Evolutionary conservation across 2,113 vertebrate genomes (phyloP).

Genomic region (Azemiops feae): DNA sequence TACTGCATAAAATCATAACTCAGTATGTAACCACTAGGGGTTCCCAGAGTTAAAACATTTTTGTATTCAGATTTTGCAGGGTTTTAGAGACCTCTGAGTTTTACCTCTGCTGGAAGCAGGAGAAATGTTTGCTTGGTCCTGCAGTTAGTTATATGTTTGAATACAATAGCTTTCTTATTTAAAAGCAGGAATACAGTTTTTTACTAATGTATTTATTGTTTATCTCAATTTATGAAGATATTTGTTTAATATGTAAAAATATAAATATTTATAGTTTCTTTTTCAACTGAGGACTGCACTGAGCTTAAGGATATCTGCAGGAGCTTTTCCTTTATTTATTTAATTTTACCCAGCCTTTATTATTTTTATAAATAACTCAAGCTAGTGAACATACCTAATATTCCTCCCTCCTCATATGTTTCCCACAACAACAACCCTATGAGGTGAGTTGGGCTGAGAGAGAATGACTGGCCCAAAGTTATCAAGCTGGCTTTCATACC

Average conservation of each 20-base stretch:
- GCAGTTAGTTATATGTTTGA: not conserved
- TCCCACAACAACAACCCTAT: not conserved
- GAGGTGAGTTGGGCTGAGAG: not conserved
- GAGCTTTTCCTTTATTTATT: not conserved
- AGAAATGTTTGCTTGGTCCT: not conserved
- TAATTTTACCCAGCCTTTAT: not conserved
- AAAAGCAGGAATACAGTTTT: not conserved
- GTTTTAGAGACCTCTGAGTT: not conserved
- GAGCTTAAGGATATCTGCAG: not conserved
- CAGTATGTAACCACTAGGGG: not conserved
- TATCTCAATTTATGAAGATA: not conserved
- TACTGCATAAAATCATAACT: not conserved
- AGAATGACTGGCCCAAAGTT: not conserved
- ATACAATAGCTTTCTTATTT: not conserved
- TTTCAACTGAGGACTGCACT: not conserved
- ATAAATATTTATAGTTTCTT: not conserved
- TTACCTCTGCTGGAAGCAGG: not conserved
- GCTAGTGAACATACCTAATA: not conserved
- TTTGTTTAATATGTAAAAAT: not conserved
- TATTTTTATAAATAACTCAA: not conserved
- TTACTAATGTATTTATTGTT: not conserved
- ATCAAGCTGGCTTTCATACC: no score
- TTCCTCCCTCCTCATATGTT: not conserved
- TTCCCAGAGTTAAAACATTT: not conserved
- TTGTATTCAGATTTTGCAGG: not conserved